phyloP scores from a whole-genome alignment of 1,140 invertebrate species.

The Panonychus citri region DNA sequence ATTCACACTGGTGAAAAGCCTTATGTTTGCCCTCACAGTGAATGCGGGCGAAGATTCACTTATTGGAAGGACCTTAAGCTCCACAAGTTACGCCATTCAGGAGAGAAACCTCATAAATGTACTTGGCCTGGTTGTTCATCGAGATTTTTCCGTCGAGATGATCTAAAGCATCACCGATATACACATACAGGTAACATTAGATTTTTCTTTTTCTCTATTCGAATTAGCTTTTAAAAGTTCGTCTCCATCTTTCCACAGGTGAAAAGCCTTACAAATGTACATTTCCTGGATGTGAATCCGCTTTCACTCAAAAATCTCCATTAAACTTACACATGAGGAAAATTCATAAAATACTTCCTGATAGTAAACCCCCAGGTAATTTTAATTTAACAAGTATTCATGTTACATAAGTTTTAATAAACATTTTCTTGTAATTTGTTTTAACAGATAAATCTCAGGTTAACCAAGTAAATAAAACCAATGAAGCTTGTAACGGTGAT shows the following conservation, averaged over 20 bases:
- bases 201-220: not conserved
- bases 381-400: too few species aligned
- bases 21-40: not conserved
- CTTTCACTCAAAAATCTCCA: slow-evolving; percentile 46
- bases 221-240: slow-evolving; percentile 19
- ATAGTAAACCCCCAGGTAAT: not conserved
- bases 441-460: too few species aligned
- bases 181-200: not conserved
- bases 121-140: slow-evolving; percentile 77
- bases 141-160: slow-evolving; percentile 71
- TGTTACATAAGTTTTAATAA: too few species aligned
- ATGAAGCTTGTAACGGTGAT: too few species aligned
- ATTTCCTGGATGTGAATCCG: slow-evolving; percentile 61
- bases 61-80: not conserved
- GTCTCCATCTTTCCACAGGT: slow-evolving; percentile 57
- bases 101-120: slow-evolving; percentile 45
- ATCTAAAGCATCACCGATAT: slow-evolving; percentile 28
- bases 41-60: not conserved
- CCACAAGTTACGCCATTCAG: not conserved
- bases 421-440: too few species aligned
- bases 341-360: not conserved
- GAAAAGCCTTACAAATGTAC: slow-evolving; percentile 51
- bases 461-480: too few species aligned
- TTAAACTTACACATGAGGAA: slow-evolving; percentile 69
- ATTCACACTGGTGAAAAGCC: not conserved